A percentile compares a stretch with the other conserved stretches of the same genome.
Conservation (phyloP, 2,888 invertebrate species). For the Strigamia transsilvanica region DNA sequence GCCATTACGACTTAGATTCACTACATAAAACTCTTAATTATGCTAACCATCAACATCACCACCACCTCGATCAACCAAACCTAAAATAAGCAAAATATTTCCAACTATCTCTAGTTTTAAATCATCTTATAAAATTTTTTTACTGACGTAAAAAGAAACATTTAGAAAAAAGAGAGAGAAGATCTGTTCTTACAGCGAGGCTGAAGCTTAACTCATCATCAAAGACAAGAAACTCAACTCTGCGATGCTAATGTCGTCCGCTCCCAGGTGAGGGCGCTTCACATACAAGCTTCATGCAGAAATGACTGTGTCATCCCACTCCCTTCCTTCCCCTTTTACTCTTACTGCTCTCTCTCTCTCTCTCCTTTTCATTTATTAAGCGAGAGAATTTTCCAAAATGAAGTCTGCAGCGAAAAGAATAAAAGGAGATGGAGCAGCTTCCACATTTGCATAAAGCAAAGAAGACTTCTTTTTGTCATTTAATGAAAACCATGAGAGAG, state of each 20-base stretch:
- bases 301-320: conserved; percentile 8
- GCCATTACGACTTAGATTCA: not conserved
- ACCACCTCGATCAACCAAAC: not conserved
- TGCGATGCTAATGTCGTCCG: not conserved
- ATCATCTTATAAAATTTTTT: not conserved
- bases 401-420: conserved; percentile 1
- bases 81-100: not conserved
- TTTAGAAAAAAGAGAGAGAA: not conserved
- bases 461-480: conserved; percentile 18
- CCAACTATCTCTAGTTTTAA: not conserved
- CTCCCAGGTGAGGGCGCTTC: conserved; percentile 8
- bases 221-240: conserved; percentile 8
- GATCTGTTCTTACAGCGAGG: not conserved
- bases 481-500: not conserved
- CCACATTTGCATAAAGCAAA: conserved; percentile 9
- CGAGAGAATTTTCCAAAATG: conserved; percentile 8
- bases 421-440: conserved; percentile 8
- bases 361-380: conserved; percentile 6
- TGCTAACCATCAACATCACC: not conserved
- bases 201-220: not conserved
- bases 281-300: not conserved
- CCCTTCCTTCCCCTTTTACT: not conserved
- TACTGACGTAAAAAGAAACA: not conserved
- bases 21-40: not conserved
- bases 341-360: conserved; percentile 3